Conservation (phyloP, 2,797 vertebrate genomes). For the Sebastes minor region DNA sequence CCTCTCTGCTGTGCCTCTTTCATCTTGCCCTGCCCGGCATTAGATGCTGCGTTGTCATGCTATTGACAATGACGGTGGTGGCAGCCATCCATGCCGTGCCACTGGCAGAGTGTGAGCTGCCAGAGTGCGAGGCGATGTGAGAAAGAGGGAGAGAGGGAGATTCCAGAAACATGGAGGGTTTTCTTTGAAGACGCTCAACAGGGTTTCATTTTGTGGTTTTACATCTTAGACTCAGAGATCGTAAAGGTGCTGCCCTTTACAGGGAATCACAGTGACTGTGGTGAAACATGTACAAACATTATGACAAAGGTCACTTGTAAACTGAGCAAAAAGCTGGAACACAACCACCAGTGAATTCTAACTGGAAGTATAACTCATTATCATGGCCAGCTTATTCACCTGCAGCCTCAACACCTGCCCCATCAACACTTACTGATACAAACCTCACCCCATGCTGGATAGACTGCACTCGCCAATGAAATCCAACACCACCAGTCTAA, state of each 20-base stretch:
- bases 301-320: conserved; percentile 25
- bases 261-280: background rate
- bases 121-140: conserved; percentile 42
- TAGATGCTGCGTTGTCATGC: conserved; percentile 66
- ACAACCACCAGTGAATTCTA: conserved; percentile 12
- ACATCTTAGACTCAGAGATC: conserved; percentile 2
- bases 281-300: conserved; percentile 32
- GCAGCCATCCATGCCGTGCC: conserved; percentile 69
- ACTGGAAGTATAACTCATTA: conserved; percentile 26
- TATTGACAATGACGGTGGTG: conserved; percentile 69
- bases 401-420: conserved; percentile 56
- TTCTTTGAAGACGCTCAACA: conserved; percentile 13
- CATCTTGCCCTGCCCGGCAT: conserved; percentile 62
- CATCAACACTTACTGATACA: conserved; percentile 33
- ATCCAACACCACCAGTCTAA: background rate
- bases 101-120: conserved; percentile 64
- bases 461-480: background rate
- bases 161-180: conserved; percentile 24
- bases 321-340: conserved; percentile 16
- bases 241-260: conserved; percentile 23
- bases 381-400: conserved; percentile 40
- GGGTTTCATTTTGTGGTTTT: conserved; percentile 21
- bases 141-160: conserved; percentile 13
- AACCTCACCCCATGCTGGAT: conserved; percentile 16
- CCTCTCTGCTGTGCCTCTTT: conserved; percentile 69